phyloP scores from a whole-genome alignment of 2,888 invertebrate species.

The Coecobrya sp. region DNA sequence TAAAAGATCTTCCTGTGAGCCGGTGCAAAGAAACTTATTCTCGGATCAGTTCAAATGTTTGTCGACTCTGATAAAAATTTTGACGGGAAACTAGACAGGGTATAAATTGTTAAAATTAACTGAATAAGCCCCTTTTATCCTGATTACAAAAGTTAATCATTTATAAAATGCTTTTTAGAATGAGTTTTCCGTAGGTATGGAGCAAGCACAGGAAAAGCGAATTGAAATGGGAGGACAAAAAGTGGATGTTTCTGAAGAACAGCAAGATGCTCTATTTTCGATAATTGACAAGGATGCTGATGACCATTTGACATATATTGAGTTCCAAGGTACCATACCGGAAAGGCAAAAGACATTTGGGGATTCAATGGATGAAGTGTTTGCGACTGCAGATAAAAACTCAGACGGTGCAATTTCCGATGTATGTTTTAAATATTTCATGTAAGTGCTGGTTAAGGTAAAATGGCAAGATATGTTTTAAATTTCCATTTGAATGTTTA shows the following conservation, averaged over 20 bases:
- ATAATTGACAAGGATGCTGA: conserved; percentile 71
- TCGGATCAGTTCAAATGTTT: conserved; percentile 72
- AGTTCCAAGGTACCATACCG: conserved; percentile 76
- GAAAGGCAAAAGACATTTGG: conserved; percentile 44
- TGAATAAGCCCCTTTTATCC: no score
- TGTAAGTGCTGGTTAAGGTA: no score
- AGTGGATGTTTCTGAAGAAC: conserved; percentile 18
- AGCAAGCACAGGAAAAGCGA: conserved; percentile 47
- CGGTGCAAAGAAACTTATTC: conserved; percentile 72
- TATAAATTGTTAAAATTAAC: no score
- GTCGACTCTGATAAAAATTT: conserved; percentile 68
- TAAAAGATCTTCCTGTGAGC: conserved; percentile 39
- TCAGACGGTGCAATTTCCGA: conserved; percentile 61
- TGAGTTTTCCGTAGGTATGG: conserved; percentile 53
- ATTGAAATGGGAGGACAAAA: background rate
- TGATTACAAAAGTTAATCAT: no score
- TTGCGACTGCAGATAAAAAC: conserved; percentile 65
- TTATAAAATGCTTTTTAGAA: conserved; percentile 47
- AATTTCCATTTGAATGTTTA: conserved; percentile 5
- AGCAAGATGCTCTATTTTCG: conserved; percentile 70
- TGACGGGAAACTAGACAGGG: conserved; percentile 67
- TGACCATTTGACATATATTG: conserved; percentile 68
- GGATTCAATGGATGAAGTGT: conserved; percentile 50
- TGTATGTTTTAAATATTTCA: conserved; percentile 38
- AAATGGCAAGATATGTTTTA: background rate